Conservation (phyloP, 2,113 vertebrate species). For the Pseudolaguvia tuberculata region DNA sequence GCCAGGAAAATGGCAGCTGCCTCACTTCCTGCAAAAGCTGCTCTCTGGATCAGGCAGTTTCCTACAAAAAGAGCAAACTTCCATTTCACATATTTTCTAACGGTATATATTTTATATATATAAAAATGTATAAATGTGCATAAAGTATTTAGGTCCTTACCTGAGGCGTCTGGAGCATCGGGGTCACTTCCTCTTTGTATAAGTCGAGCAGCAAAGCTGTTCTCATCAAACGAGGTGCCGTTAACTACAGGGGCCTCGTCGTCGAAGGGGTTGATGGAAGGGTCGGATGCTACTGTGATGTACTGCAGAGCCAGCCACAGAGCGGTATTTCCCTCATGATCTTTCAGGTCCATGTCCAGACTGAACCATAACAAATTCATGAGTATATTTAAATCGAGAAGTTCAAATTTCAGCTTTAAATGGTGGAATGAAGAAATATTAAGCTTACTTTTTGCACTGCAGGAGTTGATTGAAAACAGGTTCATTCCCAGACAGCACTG, state of each 20-base stretch:
- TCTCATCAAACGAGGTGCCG: slow-evolving; percentile 93
- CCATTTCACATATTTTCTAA: neutral
- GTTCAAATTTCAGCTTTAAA: neutral
- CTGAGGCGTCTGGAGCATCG: slow-evolving; percentile 83
- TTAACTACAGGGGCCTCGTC: slow-evolving; percentile 84
- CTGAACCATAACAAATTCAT: slow-evolving; percentile 57
- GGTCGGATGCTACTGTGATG: slow-evolving; percentile 85
- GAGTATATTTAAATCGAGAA: neutral
- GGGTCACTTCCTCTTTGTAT: slow-evolving; percentile 92
- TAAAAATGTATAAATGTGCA: neutral
- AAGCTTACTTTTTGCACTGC: slow-evolving; percentile 91
- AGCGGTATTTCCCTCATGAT: slow-evolving; percentile 93
- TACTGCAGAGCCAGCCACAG: slow-evolving; percentile 95
- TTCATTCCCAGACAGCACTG: slow-evolving; percentile 86
- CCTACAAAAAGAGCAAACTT: slow-evolving; percentile 59
- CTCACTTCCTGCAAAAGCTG: slow-evolving; percentile 81
- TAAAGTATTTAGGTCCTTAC: slow-evolving; percentile 57
- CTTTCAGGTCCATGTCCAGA: slow-evolving; percentile 90
- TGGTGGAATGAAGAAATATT: neutral
- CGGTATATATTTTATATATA: neutral
- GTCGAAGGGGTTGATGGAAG: slow-evolving; percentile 91
- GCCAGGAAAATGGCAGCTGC: slow-evolving; percentile 93
- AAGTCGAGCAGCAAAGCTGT: slow-evolving; percentile 89
- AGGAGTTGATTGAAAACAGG: slow-evolving; percentile 91
- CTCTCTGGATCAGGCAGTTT: slow-evolving; percentile 92